These are phyloP conservation scores for Thoracochromis brauschi DNA, from an alignment of 2,113 vertebrate genomes.

Conservation along the genomic window DNA sequence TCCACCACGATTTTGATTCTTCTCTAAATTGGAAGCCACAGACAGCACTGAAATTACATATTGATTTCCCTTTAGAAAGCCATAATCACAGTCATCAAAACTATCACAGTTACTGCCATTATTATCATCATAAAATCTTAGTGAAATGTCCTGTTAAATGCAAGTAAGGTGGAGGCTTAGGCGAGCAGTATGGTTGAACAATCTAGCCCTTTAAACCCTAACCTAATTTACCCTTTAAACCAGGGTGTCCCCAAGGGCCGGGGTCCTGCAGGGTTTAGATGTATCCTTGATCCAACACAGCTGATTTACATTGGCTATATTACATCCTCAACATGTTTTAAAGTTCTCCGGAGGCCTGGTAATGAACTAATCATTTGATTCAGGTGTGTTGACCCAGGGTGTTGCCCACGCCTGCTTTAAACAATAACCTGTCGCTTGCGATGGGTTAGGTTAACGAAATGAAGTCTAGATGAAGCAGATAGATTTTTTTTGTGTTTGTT, in stretches of 20 bases:
- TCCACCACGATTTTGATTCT: background rate
- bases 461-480: background rate
- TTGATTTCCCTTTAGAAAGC: background rate
- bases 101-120: background rate
- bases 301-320: background rate
- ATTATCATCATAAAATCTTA: background rate
- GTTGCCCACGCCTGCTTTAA: background rate
- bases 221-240: background rate
- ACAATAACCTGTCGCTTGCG: background rate
- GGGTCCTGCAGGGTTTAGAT: background rate
- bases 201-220: background rate
- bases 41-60: background rate
- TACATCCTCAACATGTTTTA: background rate
- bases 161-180: background rate
- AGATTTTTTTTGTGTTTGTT: background rate
- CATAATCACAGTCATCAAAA: background rate
- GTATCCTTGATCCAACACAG: background rate
- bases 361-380: background rate
- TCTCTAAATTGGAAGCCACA: background rate
- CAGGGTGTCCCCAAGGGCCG: background rate
- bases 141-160: background rate
- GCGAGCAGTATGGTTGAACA: background rate
- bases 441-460: background rate
- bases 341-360: background rate
- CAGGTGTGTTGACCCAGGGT: background rate